Conservation (phyloP, 2,113 vertebrate genomes). For the Excalfactoria chinensis region DNA sequence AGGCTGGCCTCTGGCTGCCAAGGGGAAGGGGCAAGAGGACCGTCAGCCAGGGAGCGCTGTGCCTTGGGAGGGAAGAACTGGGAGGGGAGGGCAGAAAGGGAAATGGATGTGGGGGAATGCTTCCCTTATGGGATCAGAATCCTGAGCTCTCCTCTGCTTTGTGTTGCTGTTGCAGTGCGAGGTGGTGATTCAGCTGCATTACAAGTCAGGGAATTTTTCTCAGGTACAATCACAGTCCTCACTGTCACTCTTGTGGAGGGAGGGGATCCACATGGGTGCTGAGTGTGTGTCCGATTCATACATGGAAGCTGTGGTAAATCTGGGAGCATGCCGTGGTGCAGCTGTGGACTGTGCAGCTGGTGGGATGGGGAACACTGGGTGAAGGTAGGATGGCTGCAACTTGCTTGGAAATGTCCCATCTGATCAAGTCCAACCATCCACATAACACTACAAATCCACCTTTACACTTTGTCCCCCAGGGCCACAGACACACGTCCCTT, state of each 20-base stretch:
- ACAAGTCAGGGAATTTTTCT: neutral
- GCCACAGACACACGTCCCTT: neutral
- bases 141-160: neutral
- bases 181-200: fast-evolving
- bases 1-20: neutral
- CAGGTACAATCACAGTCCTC: neutral
- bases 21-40: neutral
- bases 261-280: neutral
- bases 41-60: neutral
- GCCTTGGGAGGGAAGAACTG: neutral
- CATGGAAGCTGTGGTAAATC: neutral
- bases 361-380: neutral
- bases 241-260: neutral
- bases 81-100: neutral
- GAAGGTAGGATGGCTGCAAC: neutral
- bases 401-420: neutral
- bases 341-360: fast-evolving
- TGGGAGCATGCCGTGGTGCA: fast-evolving
- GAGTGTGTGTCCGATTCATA: fast-evolving
- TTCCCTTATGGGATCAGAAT: neutral
- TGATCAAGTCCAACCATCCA: neutral
- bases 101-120: neutral
- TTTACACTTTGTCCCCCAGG: neutral
- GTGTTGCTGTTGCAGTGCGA: neutral
- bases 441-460: neutral